Evolutionary conservation across 1,140 invertebrate genomes (phyloP).

Genomic region (Dryas iulia): DNA sequence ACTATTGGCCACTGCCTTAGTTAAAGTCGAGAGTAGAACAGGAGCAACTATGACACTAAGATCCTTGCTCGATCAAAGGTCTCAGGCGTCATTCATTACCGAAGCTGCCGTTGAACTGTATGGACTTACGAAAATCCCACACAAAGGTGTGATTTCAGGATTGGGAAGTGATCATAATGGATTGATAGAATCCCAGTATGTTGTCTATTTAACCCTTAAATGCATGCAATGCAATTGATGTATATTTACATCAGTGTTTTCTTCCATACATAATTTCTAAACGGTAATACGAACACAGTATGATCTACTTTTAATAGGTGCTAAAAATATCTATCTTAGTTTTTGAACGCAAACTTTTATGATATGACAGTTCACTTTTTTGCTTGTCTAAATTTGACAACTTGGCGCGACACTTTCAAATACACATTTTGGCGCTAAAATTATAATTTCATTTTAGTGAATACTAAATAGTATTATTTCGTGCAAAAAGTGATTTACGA

Average conservation of each 20-base stretch:
- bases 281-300: slow-evolving; percentile 35
- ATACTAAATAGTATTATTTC: slow-evolving; percentile 44
- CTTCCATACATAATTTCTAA: slow-evolving; percentile 40
- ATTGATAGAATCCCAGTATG: too few species aligned
- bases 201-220: slow-evolving; percentile 40
- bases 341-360: slow-evolving; percentile 43
- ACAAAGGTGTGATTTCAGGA: too few species aligned
- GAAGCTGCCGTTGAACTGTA: too few species aligned
- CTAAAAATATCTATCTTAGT: slow-evolving; percentile 43
- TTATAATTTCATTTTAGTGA: slow-evolving; percentile 43
- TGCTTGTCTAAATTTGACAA: slow-evolving; percentile 35
- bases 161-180: too few species aligned
- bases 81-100: too few species aligned
- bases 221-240: slow-evolving; percentile 41
- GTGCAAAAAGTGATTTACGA: slow-evolving; percentile 41
- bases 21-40: too few species aligned
- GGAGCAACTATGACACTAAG: too few species aligned
- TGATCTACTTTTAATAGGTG: slow-evolving; percentile 40
- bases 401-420: slow-evolving; percentile 39
- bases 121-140: too few species aligned
- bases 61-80: too few species aligned
- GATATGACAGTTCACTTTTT: slow-evolving; percentile 41
- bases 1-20: too few species aligned
- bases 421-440: slow-evolving; percentile 40
- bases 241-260: slow-evolving; percentile 41